phyloP scores from a whole-genome alignment of 1,140 invertebrate genomes.

The Melanaphis sacchari region DNA sequence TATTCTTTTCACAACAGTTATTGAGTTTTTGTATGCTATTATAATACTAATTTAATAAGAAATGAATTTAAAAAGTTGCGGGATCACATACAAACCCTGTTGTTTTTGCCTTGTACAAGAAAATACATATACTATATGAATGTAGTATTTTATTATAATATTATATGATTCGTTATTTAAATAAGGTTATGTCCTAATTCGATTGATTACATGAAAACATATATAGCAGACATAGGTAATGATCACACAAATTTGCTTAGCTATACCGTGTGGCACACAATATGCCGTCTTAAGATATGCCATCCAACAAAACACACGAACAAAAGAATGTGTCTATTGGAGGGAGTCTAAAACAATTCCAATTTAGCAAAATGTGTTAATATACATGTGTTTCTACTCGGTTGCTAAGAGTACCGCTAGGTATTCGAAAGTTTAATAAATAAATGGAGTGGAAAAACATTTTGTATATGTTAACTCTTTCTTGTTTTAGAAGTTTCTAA shows the following conservation, averaged over 20 bases:
- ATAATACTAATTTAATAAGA: background rate
- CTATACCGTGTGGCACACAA: background rate
- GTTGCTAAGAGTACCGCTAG: background rate
- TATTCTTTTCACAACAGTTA: background rate
- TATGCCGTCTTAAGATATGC: background rate
- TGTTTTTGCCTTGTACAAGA: background rate
- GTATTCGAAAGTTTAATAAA: slow-evolving; percentile 36
- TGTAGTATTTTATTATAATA: background rate
- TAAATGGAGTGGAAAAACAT: slow-evolving; percentile 52
- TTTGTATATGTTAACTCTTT: background rate
- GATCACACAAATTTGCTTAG: background rate
- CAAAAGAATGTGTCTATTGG: background rate
- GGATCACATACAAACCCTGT: background rate
- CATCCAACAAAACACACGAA: background rate
- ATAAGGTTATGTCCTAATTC: background rate
- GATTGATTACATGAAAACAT: background rate
- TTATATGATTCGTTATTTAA: background rate
- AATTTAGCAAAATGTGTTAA: slow-evolving; percentile 29
- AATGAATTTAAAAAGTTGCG: background rate
- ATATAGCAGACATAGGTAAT: background rate
- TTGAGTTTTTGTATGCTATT: background rate
- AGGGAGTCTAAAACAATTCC: slow-evolving; percentile 9
- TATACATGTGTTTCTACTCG: slow-evolving; percentile 12
- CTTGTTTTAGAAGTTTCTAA: background rate
- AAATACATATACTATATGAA: background rate